These are phyloP conservation scores for Scaptomyza montana DNA, from an alignment of 1,140 invertebrate species.

Conservation along the genomic window DNA sequence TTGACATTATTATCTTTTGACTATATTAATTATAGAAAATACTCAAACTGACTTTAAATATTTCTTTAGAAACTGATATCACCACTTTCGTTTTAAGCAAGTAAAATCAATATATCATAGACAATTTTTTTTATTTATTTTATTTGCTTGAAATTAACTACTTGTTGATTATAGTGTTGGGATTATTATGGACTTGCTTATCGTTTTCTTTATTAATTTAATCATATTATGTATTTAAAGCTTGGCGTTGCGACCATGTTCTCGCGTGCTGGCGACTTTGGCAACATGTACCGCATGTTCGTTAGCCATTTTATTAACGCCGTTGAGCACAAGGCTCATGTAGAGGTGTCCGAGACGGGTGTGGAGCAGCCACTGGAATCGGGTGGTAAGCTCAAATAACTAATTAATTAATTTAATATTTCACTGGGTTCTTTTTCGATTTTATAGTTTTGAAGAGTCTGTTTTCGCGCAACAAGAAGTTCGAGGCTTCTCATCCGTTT, in stretches of 20 bases:
- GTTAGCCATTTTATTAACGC: slow-evolving; percentile 83
- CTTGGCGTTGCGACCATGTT: slow-evolving; percentile 87
- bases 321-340: slow-evolving; percentile 83
- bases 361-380: slow-evolving; percentile 85
- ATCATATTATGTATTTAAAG: slow-evolving; percentile 65
- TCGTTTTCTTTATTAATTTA: neutral
- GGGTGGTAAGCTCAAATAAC: slow-evolving; percentile 83
- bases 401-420: neutral
- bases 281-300: slow-evolving; percentile 88
- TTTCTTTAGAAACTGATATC: too few species aligned
- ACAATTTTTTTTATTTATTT: too few species aligned
- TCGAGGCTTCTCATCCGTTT: slow-evolving; percentile 79
- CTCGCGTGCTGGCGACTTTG: slow-evolving; percentile 72
- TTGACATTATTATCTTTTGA: too few species aligned
- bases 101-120: too few species aligned
- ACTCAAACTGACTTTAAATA: too few species aligned
- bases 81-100: too few species aligned
- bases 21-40: too few species aligned
- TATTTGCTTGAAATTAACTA: too few species aligned
- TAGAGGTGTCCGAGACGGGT: slow-evolving; percentile 75
- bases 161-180: too few species aligned
- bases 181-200: neutral
- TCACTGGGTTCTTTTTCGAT: neutral
- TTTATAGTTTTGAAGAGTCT: slow-evolving; percentile 67
- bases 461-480: slow-evolving; percentile 72